Base-by-base conservation (phyloP, 2,888 invertebrate genomes). In the Nipponacmea schrenckii region DNA sequence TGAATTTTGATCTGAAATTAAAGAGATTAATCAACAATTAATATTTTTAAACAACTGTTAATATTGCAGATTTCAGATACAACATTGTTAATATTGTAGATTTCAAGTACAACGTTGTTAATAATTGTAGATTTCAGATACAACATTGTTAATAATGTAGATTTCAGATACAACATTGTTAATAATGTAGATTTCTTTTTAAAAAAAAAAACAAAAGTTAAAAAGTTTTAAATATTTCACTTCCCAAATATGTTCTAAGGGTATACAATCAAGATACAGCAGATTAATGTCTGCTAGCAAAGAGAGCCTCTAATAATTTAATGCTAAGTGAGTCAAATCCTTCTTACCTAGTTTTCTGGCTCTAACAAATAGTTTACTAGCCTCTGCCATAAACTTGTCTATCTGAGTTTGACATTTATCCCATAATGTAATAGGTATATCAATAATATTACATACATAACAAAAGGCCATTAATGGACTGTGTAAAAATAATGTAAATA, bases 401-500 rank as follows among this genome's bases (percentile, higher is more conserved):
- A 97, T 92, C 89, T 94, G 93, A 76, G 93, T 92, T 89, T 95
- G 95, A 86, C 95, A 95, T 78, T 95, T 93, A 88, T 97, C 96
- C 97, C 97, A 97, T 84, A 94, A 92, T 80, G 93, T 93, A 81
- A 96, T 92, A 64, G 95, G 93, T 80, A 96, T 93, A 85, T 93
- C 95, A 81, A 93, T 93, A 76, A 97, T 93, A 89, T 96, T 95
- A 89, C 96, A 96, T 86, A 95, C 93, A 89, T 94, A 94, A 91
- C 96, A 96, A 87, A 97, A 93, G 77, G 95, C 96, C 85, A 95
- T 94, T 86, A 97, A 91, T 64, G 98, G 97, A 85, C 95, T 94
- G 90, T 97, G 96, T 82, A 98, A 93, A 91, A 98, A 98, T 88
- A 97, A 91, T 39, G 97, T 97, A 90, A 98, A 96, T 81, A 98